phyloP scores from a whole-genome alignment of 2,888 invertebrate genomes.

The Nineta flava region DNA sequence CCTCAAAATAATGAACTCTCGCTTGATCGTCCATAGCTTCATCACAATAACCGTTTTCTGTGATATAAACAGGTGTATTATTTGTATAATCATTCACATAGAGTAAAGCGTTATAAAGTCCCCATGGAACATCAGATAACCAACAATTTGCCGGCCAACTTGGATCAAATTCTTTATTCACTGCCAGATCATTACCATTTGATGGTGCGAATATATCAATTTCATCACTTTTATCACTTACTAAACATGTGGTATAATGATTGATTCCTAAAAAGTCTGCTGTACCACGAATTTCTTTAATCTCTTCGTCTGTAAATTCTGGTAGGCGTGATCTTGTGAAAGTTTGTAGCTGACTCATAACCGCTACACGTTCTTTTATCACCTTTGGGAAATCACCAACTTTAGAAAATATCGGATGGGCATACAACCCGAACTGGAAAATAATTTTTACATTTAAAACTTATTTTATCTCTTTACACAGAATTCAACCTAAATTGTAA shows the following conservation, averaged over 20 bases:
- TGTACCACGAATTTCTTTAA: conserved; percentile 39
- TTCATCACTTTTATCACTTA: conserved; percentile 14
- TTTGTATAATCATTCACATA: conserved; percentile 42
- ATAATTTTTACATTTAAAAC: conserved; percentile 2
- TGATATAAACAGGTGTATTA: conserved; percentile 38
- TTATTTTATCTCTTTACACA: neutral
- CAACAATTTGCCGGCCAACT: conserved; percentile 28
- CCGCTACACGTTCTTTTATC: conserved; percentile 41
- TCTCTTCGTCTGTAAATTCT: conserved; percentile 39
- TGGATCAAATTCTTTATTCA: conserved; percentile 35
- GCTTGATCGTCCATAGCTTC: conserved; percentile 31
- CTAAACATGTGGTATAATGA: conserved; percentile 46
- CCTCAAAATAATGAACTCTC: conserved; percentile 34
- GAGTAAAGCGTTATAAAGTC: conserved; percentile 38
- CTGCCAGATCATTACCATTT: conserved; percentile 43
- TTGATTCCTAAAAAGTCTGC: conserved; percentile 62
- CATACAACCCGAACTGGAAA: conserved; percentile 46
- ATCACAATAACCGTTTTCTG: conserved; percentile 43
- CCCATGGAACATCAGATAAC: conserved; percentile 33
- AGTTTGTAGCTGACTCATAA: conserved; percentile 39
- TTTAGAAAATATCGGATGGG: conserved; percentile 43
- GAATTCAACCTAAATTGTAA: too few species aligned
- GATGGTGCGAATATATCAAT: conserved; percentile 28
- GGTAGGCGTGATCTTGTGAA: conserved; percentile 44
- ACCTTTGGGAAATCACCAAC: conserved; percentile 47